These are phyloP conservation scores for Parnassius smintheus DNA, from an alignment of 2,888 invertebrate genomes.

Conservation along the genomic window DNA sequence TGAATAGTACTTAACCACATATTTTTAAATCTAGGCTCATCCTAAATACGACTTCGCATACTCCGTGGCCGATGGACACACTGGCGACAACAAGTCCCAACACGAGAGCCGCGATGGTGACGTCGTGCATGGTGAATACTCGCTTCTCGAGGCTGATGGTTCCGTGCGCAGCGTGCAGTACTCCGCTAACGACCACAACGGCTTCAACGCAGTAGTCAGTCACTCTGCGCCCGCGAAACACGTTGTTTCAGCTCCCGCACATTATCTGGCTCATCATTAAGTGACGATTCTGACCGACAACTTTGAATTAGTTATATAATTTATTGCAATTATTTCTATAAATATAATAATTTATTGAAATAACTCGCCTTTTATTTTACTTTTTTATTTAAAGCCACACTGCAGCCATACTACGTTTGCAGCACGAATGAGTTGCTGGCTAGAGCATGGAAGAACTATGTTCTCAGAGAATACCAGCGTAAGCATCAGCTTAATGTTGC, in stretches of 20 bases:
- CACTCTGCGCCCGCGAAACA: constrained; percentile 60
- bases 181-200: constrained; percentile 77
- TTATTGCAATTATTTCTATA: no score
- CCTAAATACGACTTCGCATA: constrained; percentile 81
- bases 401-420: no score
- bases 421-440: no score
- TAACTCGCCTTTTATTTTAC: neutral
- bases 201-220: constrained; percentile 70
- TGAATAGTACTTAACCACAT: constrained; percentile 30
- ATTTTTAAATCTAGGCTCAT: constrained; percentile 61
- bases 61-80: constrained; percentile 80
- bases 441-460: no score
- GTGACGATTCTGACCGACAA: no score
- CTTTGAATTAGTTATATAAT: no score
- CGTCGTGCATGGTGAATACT: constrained; percentile 80
- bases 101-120: constrained; percentile 82
- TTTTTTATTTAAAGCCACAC: no score
- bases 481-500: no score
- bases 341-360: no score
- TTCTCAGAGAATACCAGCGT: no score
- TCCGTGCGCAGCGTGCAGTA: constrained; percentile 77
- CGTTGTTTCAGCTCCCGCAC: constrained; percentile 43
- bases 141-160: constrained; percentile 73
- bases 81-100: constrained; percentile 83
- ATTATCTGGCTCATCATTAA: constrained; percentile 49